Percentiles rank a stretch among this genome's conserved stretches.
phyloP scores from a whole-genome alignment of 2,113 vertebrate genomes.

The Thalassarche chlororhynchos region DNA sequence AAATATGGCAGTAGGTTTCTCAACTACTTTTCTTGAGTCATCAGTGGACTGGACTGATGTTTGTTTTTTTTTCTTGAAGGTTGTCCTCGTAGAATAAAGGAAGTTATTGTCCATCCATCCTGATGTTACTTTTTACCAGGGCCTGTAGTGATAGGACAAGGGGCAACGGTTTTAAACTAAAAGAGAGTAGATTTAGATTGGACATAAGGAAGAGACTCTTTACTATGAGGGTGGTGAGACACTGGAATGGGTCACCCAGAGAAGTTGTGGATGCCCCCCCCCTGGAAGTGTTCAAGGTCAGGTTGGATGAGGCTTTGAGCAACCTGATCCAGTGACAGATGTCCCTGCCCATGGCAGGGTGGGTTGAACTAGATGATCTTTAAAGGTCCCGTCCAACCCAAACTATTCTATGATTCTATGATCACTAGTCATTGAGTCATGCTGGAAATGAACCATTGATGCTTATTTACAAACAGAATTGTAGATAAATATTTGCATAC shows the following conservation, averaged over 20 bases:
- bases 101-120: not conserved
- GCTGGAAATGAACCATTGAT: not conserved
- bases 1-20: not conserved
- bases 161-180: not conserved
- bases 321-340: not conserved
- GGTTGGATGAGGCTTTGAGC: not conserved
- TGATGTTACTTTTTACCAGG: not conserved
- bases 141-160: not conserved
- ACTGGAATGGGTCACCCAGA: not conserved
- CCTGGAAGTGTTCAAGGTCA: not conserved
- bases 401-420: not conserved
- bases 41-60: not conserved
- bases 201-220: not conserved
- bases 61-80: not conserved
- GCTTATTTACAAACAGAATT: not conserved
- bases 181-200: not conserved
- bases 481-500: not conserved
- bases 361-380: fast-evolving
- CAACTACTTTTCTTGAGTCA: not conserved
- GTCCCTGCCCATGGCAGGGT: fast-evolving
- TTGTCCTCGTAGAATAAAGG: not conserved
- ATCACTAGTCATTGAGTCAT: not conserved
- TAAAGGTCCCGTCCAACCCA: not conserved
- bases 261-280: not conserved
- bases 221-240: fast-evolving